These are phyloP conservation scores for Struthio camelus DNA, from an alignment of 2,113 vertebrate genomes.

Conservation along the genomic window DNA sequence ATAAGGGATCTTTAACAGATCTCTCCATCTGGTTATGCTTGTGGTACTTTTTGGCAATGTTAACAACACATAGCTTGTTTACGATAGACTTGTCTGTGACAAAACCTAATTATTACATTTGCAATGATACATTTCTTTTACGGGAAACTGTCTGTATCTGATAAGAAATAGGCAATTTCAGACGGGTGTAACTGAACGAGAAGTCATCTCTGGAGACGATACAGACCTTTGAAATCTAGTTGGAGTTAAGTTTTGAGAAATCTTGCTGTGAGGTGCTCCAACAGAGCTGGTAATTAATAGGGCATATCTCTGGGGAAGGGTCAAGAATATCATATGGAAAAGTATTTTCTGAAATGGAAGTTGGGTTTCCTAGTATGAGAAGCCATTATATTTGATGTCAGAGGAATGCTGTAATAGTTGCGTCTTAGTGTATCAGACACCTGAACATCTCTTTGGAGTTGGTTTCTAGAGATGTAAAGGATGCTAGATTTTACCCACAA, in stretches of 20 bases:
- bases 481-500: not conserved
- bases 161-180: not conserved
- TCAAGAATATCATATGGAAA: slow-evolving; percentile 33
- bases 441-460: not conserved
- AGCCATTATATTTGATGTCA: slow-evolving; percentile 9
- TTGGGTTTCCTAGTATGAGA: slow-evolving; percentile 32
- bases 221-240: not conserved
- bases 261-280: slow-evolving; percentile 19
- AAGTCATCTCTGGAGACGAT: slow-evolving; percentile 1
- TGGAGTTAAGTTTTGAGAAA: slow-evolving; percentile 38
- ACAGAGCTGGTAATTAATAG: not conserved
- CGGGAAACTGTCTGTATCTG: not conserved
- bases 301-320: not conserved
- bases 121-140: not conserved
- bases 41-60: not conserved
- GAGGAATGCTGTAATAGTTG: not conserved
- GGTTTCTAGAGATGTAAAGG: not conserved
- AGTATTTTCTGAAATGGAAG: not conserved
- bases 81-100: not conserved
- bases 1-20: not conserved
- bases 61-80: rapidly evolving
- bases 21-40: not conserved
- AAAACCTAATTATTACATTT: not conserved
- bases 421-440: not conserved
- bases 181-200: not conserved